Base-by-base conservation (phyloP, 1,140 invertebrate species). In the Drosophila parvula region DNA sequence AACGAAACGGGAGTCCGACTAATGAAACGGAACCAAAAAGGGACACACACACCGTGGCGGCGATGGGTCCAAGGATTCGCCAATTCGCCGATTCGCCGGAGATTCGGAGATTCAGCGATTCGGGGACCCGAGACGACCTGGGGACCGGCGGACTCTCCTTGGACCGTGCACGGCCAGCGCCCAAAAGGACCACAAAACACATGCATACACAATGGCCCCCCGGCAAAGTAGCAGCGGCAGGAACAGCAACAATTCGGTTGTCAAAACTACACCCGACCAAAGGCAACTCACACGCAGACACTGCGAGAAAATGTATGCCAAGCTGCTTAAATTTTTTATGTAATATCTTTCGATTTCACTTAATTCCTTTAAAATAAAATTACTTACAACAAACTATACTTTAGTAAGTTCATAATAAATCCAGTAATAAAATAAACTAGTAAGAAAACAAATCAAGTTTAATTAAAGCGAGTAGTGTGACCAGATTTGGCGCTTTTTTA, bases 11-110 rank as follows among this genome's bases (percentile, higher is more conserved):
- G 80, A 84, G 84, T 89, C 80, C 84, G 44, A 81, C 83, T 88
- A 88, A 88, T 88, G 84, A 88, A 88, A 88, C 83, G 83, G 79
- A 88, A 83, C 83, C 84, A 75, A 74, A 34, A 50, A 40, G 58
- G 59, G n/a, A n/a, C n/a, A 40, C 27, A 43, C 22, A 40, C 27
- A 43, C 27, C 27, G 11, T n/a, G 56, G 55, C 38, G n/a, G 40
- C 3, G 10, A 18, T 3, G 22, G 22, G 18, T 11, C 22, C 36
- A 12, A 36, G 41, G 43, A 45, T 45, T 6, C 5, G 22, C 22
- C 22, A 3, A 22, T 45, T 12, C 5, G 11, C 18, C 0, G 12
- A 45, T 22, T 28, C 45, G 45, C 6, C 5, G 11, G 43, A 0
- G 12, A 45, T 22, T 28, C 45, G 45, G 14, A 9, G 47, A 18